Conservation (phyloP, 2,113 vertebrate genomes). For the Phainopepla nitens region DNA sequence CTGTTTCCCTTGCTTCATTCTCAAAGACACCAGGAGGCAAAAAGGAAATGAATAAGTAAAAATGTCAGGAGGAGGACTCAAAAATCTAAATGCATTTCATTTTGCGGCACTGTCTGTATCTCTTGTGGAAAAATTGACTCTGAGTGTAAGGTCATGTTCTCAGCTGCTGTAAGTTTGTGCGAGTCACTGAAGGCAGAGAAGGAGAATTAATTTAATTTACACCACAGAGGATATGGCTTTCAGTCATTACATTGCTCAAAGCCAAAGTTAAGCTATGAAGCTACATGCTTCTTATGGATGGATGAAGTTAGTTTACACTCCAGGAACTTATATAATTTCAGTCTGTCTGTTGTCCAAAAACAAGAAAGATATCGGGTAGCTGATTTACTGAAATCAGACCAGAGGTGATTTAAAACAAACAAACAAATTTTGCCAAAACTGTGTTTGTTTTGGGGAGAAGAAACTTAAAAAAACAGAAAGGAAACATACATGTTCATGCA, state of each 20-base stretch:
- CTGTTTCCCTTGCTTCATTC: background rate
- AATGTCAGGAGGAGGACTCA: background rate
- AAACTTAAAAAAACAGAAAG: background rate
- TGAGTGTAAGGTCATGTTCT: background rate
- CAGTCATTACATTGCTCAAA: background rate
- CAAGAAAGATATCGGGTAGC: background rate
- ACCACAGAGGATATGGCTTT: background rate
- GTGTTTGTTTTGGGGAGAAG: fast-evolving
- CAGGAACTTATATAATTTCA: background rate
- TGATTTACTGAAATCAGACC: background rate
- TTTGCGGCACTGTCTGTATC: background rate
- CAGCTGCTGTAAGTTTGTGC: background rate
- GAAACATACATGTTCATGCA: background rate
- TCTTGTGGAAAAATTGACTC: background rate
- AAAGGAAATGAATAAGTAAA: background rate
- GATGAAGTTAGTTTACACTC: background rate
- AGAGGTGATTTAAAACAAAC: background rate
- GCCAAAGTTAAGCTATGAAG: background rate
- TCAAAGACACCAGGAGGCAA: background rate
- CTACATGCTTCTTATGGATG: background rate
- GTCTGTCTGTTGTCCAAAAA: background rate
- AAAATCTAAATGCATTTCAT: background rate
- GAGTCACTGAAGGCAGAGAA: background rate
- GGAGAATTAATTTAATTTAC: constrained; percentile 16
- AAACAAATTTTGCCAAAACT: background rate